Evolutionary conservation across 2,797 vertebrate genomes (phyloP), one percentile per base, ranked within the genome.

Genomic region (Sparidentex hasta): DNA sequence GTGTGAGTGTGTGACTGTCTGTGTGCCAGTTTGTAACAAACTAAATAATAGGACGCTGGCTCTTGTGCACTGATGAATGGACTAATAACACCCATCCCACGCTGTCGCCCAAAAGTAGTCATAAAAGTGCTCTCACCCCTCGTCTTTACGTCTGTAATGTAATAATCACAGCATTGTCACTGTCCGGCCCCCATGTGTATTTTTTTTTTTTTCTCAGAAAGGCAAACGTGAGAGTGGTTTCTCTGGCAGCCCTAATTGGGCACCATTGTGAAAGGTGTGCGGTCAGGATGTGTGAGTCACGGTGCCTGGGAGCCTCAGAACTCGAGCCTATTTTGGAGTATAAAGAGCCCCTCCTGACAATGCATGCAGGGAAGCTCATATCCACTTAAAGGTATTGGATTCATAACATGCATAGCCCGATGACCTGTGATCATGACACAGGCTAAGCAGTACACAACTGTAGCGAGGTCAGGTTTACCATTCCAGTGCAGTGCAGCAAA

Each of bases 201-300:
- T 27, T 27, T 56, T 51, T 66, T n/a, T 59, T 51, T 66, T 59
- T 64, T 59, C 43, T 25, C 6, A 27, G 13, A 52, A 43, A 47
- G 8, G 47, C 27, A 52, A 29, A 41, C 3, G 13, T 82, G 33
- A 48, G 29, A 21, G 51, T 17, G 6, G 20, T 67, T 47, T 62
- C 14, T 61, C 50, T 48, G 20, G n/a, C 7, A 52, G 66, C n/a
- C 65, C 47, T 44, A 55, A 71, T 43, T 74, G 65, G 51, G 11
- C 18, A 4, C 43, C n/a, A 21, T 52, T 69, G 21, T 81, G 0
- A 1, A 66, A 67, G 33, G 29, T 56, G 71, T 13, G 57, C 47
- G 54, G 2, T 62, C 29, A 52, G 47, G 4, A 38, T 2, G 8
- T 33, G 59, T 86, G 84, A 80, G 74, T 83, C 71, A 69, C 54